phyloP scores from a whole-genome alignment of 1,140 invertebrate genomes.

The Ostrea denselamellosa region DNA sequence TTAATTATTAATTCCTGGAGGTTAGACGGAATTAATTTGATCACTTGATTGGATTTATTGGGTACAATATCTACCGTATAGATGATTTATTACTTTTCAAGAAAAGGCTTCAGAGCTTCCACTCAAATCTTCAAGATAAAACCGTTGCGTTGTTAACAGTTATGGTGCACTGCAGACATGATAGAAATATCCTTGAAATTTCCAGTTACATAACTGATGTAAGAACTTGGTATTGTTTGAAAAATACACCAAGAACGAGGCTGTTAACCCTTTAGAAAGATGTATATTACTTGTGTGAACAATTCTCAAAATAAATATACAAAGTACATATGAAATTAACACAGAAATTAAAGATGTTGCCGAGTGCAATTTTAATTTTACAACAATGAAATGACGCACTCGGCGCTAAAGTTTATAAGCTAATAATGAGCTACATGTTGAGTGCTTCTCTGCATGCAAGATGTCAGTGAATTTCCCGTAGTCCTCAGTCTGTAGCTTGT shows the following conservation, averaged over 20 bases:
- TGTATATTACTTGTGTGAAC: background rate
- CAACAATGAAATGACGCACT: slow-evolving; percentile 28
- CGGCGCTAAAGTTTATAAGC: background rate
- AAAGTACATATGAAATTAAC: background rate
- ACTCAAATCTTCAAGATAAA: too few relatives aligned
- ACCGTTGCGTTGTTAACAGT: too few relatives aligned
- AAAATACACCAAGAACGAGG: background rate
- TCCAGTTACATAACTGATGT: background rate
- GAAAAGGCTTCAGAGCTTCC: too few relatives aligned
- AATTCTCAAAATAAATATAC: background rate
- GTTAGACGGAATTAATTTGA: too few relatives aligned
- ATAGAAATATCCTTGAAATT: too few relatives aligned
- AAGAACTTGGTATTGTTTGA: background rate
- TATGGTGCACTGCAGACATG: too few relatives aligned
- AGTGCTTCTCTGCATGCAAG: slow-evolving; percentile 1
- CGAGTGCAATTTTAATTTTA: background rate
- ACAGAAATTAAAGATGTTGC: background rate
- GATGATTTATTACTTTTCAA: too few relatives aligned
- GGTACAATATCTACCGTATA: too few relatives aligned
- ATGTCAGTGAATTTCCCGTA: background rate
- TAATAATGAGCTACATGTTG: background rate
- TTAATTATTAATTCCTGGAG: background rate
- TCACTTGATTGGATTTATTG: too few relatives aligned
- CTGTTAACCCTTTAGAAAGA: background rate
- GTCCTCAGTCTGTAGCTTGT: background rate